These are phyloP conservation scores for Chirona hameri DNA, from an alignment of 2,888 invertebrate genomes.

Conservation along the genomic window DNA sequence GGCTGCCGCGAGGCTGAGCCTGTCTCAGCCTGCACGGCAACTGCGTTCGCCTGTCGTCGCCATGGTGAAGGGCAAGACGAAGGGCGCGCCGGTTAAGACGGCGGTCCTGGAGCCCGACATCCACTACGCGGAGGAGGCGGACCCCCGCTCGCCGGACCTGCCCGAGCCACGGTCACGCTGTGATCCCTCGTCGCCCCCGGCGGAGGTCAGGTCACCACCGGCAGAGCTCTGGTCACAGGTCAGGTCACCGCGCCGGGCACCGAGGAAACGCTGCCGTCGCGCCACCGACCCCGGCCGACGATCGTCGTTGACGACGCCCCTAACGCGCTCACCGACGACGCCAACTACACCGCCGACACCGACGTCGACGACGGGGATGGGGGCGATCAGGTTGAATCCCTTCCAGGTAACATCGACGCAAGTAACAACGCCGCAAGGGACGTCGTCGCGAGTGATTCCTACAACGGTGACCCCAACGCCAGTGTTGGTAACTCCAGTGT, in stretches of 20 bases:
- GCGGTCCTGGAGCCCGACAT: constrained; percentile 1
- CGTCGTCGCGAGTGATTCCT: neutral
- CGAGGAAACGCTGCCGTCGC: neutral
- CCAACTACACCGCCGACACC: neutral
- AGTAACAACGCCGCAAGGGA: neutral
- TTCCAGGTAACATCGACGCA: neutral
- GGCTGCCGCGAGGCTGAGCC: neutral
- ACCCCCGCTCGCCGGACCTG: constrained; percentile 3
- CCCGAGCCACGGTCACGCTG: neutral
- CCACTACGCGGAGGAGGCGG: constrained; percentile 8
- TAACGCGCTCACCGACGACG: neutral
- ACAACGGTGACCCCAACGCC: neutral
- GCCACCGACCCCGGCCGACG: neutral
- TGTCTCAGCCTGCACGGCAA: neutral
- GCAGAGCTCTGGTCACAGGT: neutral
- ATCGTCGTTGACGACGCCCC: neutral
- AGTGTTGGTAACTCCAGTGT: neutral
- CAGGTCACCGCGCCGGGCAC: neutral
- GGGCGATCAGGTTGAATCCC: neutral
- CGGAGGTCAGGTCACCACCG: neutral
- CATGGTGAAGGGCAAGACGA: constrained; percentile 24
- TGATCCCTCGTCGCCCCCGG: neutral
- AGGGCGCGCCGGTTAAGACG: neutral
- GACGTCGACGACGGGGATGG: neutral
- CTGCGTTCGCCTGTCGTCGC: neutral